Conservation (phyloP, 2,888 invertebrate species). For the Orchesellides sinensis region DNA sequence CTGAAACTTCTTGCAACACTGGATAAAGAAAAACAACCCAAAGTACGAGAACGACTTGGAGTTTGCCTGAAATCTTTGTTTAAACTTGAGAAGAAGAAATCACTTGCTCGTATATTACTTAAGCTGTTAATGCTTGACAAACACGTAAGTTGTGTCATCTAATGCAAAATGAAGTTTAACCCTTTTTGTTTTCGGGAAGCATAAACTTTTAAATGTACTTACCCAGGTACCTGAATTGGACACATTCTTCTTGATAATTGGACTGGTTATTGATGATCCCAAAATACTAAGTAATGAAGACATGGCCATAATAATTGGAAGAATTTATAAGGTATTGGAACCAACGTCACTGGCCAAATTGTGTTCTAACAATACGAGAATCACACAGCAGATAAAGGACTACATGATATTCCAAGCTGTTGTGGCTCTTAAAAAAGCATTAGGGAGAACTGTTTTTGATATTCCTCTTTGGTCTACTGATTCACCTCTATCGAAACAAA, state of each 20-base stretch:
- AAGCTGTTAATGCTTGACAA: constrained; percentile 59
- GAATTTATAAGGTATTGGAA: constrained; percentile 55
- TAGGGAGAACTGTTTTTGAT: constrained; percentile 47
- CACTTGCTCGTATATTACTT: constrained; percentile 50
- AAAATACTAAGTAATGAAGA: constrained; percentile 52
- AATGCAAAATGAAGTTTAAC: constrained; percentile 1
- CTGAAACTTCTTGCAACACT: constrained; percentile 55
- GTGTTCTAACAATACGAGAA: constrained; percentile 34
- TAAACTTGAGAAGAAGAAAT: constrained; percentile 48
- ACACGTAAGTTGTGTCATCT: constrained; percentile 56
- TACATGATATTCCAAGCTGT: constrained; percentile 66
- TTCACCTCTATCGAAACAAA: constrained; percentile 33
- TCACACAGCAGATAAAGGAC: constrained; percentile 65
- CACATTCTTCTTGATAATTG: constrained; percentile 67
- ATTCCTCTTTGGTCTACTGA: constrained; percentile 48
- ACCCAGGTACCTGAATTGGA: constrained; percentile 63
- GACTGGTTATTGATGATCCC: constrained; percentile 55
- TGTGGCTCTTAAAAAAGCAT: constrained; percentile 58
- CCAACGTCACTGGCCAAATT: constrained; percentile 47
- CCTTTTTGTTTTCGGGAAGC: neutral
- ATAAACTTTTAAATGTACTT: neutral
- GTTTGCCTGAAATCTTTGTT: constrained; percentile 53
- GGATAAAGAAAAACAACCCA: constrained; percentile 54
- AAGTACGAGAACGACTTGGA: constrained; percentile 56
- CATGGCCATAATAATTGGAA: constrained; percentile 36